Base-by-base conservation (phyloP, 2,797 vertebrate species). In the Dermochelys coriacea region DNA sequence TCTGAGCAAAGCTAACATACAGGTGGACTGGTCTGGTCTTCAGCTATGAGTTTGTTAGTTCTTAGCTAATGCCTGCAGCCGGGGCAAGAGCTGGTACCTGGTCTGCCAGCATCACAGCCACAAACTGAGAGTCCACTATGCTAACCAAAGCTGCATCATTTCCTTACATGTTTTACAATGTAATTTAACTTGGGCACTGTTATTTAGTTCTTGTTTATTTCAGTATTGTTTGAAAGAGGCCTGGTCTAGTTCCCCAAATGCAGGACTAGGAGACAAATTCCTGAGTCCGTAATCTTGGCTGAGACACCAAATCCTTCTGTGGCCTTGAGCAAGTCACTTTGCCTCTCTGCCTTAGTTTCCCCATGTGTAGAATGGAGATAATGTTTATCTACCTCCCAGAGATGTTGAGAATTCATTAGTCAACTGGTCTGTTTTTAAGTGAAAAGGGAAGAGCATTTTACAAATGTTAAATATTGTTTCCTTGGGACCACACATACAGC, bases 341-440 rank as follows among this genome's bases (percentile, higher is more conserved):
- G 90, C 90, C 90, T 95, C 74, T 88, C 90, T 82, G 80, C 82
- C 87, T 95, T 94, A 84, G 90, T 96, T 95, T 93, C 89, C 94
- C 91, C 3, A 12, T 2, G 59, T 96, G 94, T 90, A 90, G 91
- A 93, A 94, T 45, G 29, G 80, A 92, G 90, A 97, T 96, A 96
- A 81, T 1, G 25, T 61, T 94, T 94, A 37, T 83, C 93, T 96
- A 86, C 79, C 59, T 94, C 79, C 27, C 41, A 94, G 92, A 90
- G 91, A 84, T 88, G 57, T 89, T 84, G 83, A 87, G 89, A 84
- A 97, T 96, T 97, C 96, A 95, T 96, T 97, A 89, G 81, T 94
- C 93, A 93, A 89, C 37, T 51, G 51, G 51, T 51, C 51, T 52
- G 18, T 78, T 41, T 93, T 95, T 84, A 8, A 51, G 78, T 79